Conservation (phyloP, 2,113 vertebrate species). For the Alligator sinensis region DNA sequence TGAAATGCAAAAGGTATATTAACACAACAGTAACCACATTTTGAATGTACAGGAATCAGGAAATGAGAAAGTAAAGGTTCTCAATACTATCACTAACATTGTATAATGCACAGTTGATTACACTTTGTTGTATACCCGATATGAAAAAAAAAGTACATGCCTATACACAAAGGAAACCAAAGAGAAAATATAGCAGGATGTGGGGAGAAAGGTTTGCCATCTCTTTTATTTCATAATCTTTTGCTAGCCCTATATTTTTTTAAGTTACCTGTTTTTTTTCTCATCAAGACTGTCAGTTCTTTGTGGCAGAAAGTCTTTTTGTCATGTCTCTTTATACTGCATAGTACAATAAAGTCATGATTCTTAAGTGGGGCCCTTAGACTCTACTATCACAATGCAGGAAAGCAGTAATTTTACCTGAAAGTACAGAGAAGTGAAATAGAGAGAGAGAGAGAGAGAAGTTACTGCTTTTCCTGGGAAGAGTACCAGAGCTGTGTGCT, state of each 20-base stretch:
- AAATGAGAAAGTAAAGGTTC: neutral
- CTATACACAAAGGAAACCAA: rapidly evolving
- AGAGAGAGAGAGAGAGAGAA: neutral
- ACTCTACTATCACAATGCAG: neutral
- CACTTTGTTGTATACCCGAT: rapidly evolving
- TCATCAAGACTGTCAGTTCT: neutral
- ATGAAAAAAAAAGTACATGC: neutral
- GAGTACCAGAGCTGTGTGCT: neutral
- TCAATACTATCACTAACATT: neutral
- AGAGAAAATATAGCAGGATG: neutral
- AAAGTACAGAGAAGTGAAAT: neutral
- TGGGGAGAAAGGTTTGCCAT: neutral
- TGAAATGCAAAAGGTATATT: neutral
- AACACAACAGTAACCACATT: neutral
- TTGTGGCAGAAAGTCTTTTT: neutral
- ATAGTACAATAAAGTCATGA: neutral
- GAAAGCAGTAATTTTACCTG: neutral
- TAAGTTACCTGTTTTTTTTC: neutral
- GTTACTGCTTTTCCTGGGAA: neutral
- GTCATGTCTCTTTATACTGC: neutral
- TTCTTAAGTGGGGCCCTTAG: neutral
- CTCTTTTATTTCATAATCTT: neutral
- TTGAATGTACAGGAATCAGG: neutral
- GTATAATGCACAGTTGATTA: neutral
- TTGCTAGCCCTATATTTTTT: neutral